Base-by-base conservation (phyloP, 37 sponge, comb jelly and placozoan genomes). In the Geodia barretti region DNA sequence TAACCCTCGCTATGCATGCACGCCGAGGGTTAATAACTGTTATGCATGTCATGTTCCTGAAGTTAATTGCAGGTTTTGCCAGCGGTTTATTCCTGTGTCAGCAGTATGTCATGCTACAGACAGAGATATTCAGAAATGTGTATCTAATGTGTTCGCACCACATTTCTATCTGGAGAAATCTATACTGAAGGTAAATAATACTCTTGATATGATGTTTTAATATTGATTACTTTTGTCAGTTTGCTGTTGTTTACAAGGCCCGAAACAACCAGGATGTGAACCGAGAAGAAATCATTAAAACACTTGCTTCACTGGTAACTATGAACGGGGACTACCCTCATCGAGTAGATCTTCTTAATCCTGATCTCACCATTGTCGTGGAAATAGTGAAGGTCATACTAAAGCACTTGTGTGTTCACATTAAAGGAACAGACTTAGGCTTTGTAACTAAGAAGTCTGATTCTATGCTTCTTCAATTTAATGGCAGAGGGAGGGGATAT, bases 351-450 rank as follows among this genome's bases (percentile, higher is more conserved):
- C 83, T 92, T 1, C 79, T 72, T 32, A 80, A 82, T 59, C 92
- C 96, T 25, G 89, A 89, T 24, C 60, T 86, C 24, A 83, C 79
- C 61, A 72, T 95, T 21, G 42, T 82, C 19, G 92, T 89, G 20
- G 89, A 95, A 71, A 80, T 95, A 19, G 62, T 95, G 29, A 89
- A 86, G 75, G 91, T 86, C n/a, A n/a, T n/a, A n/a, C n/a, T n/a
- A n/a, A n/a, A n/a, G n/a, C n/a, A n/a, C n/a, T n/a, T n/a, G n/a
- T n/a, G n/a, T n/a, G n/a, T n/a, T n/a, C n/a, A n/a, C n/a, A n/a
- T n/a, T n/a, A n/a, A n/a, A n/a, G n/a, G n/a, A n/a, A n/a, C n/a
- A n/a, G n/a, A n/a, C n/a, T n/a, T n/a, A n/a, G n/a, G n/a, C n/a
- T n/a, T n/a, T n/a, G n/a, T n/a, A n/a, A n/a, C n/a, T n/a, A n/a